Evolutionary conservation across 1,140 invertebrate species (phyloP).

Genomic region (Trinorchestia longiramus): DNA sequence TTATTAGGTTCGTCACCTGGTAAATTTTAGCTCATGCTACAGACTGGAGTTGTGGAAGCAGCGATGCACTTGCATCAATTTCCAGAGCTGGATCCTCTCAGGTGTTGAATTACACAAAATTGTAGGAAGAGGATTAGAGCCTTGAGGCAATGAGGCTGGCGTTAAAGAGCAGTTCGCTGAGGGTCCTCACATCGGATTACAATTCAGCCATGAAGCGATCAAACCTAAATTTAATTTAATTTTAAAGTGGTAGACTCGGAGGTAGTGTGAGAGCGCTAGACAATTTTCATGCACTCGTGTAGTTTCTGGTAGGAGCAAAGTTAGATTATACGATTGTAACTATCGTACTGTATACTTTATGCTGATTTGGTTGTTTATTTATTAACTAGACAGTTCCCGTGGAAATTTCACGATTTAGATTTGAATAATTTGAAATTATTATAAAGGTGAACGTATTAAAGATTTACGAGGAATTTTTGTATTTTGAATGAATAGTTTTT

Average conservation of each 20-base stretch:
- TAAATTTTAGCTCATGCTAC: neutral
- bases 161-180: conserved; percentile 28
- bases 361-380: no score
- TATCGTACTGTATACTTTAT: no score
- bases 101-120: conserved; percentile 45
- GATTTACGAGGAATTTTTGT: no score
- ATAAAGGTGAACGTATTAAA: no score
- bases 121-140: conserved; percentile 9
- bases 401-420: neutral
- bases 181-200: conserved; percentile 20
- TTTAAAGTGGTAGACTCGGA: neutral
- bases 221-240: neutral
- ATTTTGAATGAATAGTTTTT: no score
- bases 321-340: no score
- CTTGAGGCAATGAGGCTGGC: conserved; percentile 21
- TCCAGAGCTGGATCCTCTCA: neutral
- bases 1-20: neutral
- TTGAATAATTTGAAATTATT: neutral
- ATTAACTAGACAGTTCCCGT: neutral
- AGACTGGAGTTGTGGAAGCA: neutral
- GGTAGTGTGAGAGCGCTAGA: neutral
- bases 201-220: conserved; percentile 6
- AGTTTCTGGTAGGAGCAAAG: no score
- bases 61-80: conserved; percentile 10
- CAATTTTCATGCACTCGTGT: neutral